Percentiles rank a stretch among this genome's conserved stretches.
Conservation (phyloP, 37 sponge, comb jelly and placozoan genomes). For the Beroe ovata region DNA sequence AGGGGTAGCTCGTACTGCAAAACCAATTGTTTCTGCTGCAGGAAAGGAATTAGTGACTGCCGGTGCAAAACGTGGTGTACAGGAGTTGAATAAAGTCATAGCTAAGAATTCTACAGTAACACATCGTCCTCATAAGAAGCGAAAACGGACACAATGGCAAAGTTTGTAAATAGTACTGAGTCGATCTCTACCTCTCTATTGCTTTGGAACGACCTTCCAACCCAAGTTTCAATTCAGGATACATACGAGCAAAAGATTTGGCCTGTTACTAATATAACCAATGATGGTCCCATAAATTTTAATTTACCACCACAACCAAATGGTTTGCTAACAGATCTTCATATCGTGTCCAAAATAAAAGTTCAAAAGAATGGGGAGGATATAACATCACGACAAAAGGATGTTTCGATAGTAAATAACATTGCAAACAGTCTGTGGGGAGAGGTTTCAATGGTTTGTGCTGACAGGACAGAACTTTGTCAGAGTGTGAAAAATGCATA, state of each 20-base stretch:
- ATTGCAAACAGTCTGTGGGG: constrained; percentile 50
- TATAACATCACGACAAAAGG: neutral
- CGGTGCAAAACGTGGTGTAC: neutral
- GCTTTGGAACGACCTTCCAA: constrained; percentile 10
- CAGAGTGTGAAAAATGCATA: constrained; percentile 49
- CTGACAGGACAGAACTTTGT: constrained; percentile 3
- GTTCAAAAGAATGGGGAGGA: neutral
- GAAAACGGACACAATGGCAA: constrained; percentile 34
- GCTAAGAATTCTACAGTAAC: neutral
- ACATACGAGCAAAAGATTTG: constrained; percentile 2
- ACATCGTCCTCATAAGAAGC: neutral
- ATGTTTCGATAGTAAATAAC: constrained; percentile 43
- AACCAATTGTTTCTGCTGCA: neutral
- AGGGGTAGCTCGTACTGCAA: constrained; percentile 25
- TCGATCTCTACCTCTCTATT: constrained; percentile 21
- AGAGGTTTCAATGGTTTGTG: constrained; percentile 1
- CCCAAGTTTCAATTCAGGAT: constrained; percentile 48
- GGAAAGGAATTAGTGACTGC: constrained; percentile 27
- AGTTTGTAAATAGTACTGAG: constrained; percentile 31
- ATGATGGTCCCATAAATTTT: constrained; percentile 58
- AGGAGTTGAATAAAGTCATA: neutral
- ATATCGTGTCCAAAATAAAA: constrained; percentile 4
- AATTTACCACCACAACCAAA: constrained; percentile 66
- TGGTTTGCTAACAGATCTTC: constrained; percentile 1
- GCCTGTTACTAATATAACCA: constrained; percentile 18